Evolutionary conservation across 2,113 vertebrate genomes (phyloP).

Genomic region (Dascyllus trimaculatus): DNA sequence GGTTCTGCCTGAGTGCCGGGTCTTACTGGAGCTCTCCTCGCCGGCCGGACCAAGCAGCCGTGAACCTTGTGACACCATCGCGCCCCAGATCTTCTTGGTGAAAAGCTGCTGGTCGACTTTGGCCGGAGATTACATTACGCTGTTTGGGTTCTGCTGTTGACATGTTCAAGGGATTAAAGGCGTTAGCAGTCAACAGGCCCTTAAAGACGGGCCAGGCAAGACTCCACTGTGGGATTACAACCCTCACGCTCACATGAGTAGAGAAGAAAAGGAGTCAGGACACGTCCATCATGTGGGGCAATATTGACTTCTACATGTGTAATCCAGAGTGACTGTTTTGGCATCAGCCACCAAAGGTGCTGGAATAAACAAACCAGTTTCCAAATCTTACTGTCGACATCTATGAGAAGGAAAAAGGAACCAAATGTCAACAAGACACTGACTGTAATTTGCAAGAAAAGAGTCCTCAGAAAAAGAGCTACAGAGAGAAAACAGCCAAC

Average conservation of each 20-base stretch:
- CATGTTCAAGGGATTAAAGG: background rate
- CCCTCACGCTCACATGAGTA: background rate
- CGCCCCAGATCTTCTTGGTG: background rate
- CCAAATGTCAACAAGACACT: too few relatives aligned
- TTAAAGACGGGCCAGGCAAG: background rate
- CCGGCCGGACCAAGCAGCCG: background rate
- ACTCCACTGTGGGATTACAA: fast-evolving
- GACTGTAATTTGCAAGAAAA: too few relatives aligned
- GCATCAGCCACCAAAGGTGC: too few relatives aligned
- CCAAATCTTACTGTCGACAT: background rate
- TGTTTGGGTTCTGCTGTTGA: conserved; percentile 18
- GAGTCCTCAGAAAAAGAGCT: too few relatives aligned
- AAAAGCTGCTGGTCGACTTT: background rate
- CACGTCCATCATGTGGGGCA: too few relatives aligned
- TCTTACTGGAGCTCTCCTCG: background rate
- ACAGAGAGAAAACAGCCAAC: conserved; percentile 3
- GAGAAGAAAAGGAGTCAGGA: background rate
- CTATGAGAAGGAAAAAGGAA: background rate
- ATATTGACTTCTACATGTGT: too few relatives aligned
- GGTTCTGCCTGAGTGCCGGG: background rate
- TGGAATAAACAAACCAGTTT: background rate
- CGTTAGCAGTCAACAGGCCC: background rate
- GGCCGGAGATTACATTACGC: background rate
- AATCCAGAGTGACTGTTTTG: too few relatives aligned
- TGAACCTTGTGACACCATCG: conserved; percentile 4